Evolutionary conservation across 2,888 invertebrate genomes (phyloP).

Genomic region (Frankliniella fusca): DNA sequence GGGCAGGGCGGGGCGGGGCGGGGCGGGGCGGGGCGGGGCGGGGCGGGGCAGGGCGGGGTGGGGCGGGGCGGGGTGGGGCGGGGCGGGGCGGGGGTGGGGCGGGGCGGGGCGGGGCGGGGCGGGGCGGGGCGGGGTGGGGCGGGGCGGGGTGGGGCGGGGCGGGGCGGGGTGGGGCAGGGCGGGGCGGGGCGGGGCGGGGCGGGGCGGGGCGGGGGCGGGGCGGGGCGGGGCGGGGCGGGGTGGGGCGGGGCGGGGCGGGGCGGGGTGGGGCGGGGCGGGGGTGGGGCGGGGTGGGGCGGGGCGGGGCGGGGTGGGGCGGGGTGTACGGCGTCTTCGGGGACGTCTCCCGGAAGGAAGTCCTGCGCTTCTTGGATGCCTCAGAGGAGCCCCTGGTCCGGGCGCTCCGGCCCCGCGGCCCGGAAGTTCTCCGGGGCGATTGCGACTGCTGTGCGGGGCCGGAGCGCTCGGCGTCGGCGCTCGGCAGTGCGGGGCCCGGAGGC

Average conservation of each 20-base stretch:
- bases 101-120: background rate
- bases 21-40: background rate
- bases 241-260: background rate
- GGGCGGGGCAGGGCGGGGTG: no score
- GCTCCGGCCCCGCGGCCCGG: background rate
- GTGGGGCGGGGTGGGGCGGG: background rate
- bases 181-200: background rate
- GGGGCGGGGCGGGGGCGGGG: background rate
- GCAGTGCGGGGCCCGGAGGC: no score
- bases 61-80: background rate
- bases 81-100: background rate
- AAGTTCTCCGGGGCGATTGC: constrained; percentile 18
- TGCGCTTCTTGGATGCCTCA: constrained; percentile 17
- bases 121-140: background rate
- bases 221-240: background rate
- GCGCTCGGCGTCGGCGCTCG: no score
- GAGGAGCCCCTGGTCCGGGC: background rate
- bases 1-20: background rate
- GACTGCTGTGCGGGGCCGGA: background rate
- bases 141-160: background rate
- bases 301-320: background rate
- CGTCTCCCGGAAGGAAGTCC: constrained; percentile 17
- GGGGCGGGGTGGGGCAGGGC: background rate
- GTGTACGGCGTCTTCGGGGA: constrained; percentile 2
- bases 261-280: background rate